Base-by-base conservation (phyloP, 2,113 vertebrate genomes). In the Chlorodrepanis virens region DNA sequence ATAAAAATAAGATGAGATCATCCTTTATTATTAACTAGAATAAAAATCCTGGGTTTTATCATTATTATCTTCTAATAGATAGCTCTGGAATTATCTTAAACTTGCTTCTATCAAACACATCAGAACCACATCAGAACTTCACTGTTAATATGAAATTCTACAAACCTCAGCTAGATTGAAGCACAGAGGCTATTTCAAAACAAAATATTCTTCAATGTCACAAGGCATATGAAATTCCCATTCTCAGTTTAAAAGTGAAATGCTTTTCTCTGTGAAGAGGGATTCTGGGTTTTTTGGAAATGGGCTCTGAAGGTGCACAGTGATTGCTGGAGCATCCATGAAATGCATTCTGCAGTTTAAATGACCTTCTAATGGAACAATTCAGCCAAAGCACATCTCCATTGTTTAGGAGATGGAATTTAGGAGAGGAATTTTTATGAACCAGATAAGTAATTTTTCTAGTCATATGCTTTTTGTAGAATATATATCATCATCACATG, bases 241-340 rank as follows among this genome's bases (percentile, higher is more conserved):
- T 20, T 9, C 50, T 61, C 50, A 52, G 14, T 61, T 85, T 40
- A 60, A 78, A 68, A 77, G n/a, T 50, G 10, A 83, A 95, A 70
- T 1, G 4, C 16, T 77, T 77, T 65, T 4, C 20, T 72, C 24
- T 87, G 14, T 57, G 18, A 78, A 68, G 31, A 47, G 8, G 11
- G 6, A 74, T 22, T 63, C 37, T 42, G 25, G 24, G 6, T 39
- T 57, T 83, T 90, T 91, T 11, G 6, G 16, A 44, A 82, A 77
- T n/a, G 17, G 74, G 40, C 49, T 93, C 92, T 76, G 65, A 75
- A 87, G 9, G n/a, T 31, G 3, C 27, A 35, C 19, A 24, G 33
- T 19, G 9, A 39, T 39, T 85, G 44, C 44, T 0, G 0, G 17
- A 79, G n/a, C 5, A 0, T 56, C n/a, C 0, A 1, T 25, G 19